A percentile compares a stretch with the other conserved stretches of the same genome.
These are phyloP conservation scores for Chironomus striatipennis DNA, from an alignment of 1,140 invertebrate species.

Conservation along the genomic window DNA sequence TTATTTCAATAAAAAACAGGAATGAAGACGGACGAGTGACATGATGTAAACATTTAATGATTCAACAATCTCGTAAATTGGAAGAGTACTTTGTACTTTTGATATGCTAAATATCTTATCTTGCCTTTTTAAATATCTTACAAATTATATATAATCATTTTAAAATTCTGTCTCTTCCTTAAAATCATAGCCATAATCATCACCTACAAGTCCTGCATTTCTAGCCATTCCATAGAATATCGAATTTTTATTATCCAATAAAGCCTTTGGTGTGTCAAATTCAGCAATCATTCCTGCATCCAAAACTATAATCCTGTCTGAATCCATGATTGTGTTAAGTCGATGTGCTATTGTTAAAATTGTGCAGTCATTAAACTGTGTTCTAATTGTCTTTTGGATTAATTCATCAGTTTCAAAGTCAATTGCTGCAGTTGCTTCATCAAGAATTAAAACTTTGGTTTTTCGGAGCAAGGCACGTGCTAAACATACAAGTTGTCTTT, in stretches of 20 bases:
- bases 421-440: constrained; percentile 52
- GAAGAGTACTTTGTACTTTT: background rate
- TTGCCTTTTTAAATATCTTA: background rate
- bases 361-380: constrained; percentile 44
- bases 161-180: background rate
- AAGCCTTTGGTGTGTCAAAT: constrained; percentile 49
- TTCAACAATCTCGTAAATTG: no score
- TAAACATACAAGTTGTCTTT: constrained; percentile 61
- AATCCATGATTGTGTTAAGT: constrained; percentile 46
- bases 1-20: no score
- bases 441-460: constrained; percentile 48
- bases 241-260: constrained; percentile 49
- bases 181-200: background rate
- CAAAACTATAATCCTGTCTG: constrained; percentile 63
- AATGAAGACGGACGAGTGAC: no score
- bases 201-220: background rate
- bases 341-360: constrained; percentile 59
- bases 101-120: background rate
- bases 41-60: no score
- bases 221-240: constrained; percentile 14
- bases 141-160: no score
- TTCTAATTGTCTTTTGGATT: constrained; percentile 42
- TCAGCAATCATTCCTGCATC: constrained; percentile 50
- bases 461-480: constrained; percentile 57
- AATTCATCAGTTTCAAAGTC: constrained; percentile 46